Percentiles rank a stretch among this genome's conserved stretches.
Conservation (phyloP, 2,888 invertebrate species). For the Pseudococcus jackbeardsleyi region DNA sequence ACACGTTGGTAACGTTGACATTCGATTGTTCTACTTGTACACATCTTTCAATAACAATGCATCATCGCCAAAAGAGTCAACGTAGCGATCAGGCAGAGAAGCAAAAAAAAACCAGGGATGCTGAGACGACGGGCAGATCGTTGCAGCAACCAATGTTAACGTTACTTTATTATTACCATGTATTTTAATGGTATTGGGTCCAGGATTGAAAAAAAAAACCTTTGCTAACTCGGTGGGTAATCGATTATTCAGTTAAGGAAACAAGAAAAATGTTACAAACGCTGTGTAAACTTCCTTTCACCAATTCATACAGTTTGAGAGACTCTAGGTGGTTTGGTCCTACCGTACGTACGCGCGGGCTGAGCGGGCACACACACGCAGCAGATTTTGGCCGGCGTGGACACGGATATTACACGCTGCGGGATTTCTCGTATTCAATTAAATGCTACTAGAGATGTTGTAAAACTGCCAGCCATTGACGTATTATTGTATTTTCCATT, state of each 20-base stretch:
- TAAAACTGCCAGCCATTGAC: constrained; percentile 47
- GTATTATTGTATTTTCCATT: constrained; percentile 30
- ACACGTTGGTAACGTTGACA: constrained; percentile 36
- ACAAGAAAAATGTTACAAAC: constrained; percentile 6
- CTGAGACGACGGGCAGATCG: background rate
- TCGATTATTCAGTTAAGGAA: constrained; percentile 45
- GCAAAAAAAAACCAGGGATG: background rate
- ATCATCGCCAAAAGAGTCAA: constrained; percentile 7
- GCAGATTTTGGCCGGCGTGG: background rate
- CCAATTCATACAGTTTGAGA: background rate
- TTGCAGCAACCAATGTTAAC: background rate
- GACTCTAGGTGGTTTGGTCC: constrained; percentile 2
- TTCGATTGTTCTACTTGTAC: constrained; percentile 24
- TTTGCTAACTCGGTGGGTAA: constrained; percentile 34
- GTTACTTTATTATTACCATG: constrained; percentile 37
- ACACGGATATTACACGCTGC: constrained; percentile 28
- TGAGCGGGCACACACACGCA: background rate
- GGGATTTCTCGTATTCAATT: constrained; percentile 47
- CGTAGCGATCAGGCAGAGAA: background rate
- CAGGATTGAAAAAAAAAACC: background rate
- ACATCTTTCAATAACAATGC: constrained; percentile 29
- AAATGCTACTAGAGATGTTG: constrained; percentile 52
- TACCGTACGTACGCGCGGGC: background rate
- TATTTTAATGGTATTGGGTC: background rate
- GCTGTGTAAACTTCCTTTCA: constrained; percentile 11